These are phyloP conservation scores for Progne subis DNA, from an alignment of 2,113 vertebrate species.

Conservation along the genomic window DNA sequence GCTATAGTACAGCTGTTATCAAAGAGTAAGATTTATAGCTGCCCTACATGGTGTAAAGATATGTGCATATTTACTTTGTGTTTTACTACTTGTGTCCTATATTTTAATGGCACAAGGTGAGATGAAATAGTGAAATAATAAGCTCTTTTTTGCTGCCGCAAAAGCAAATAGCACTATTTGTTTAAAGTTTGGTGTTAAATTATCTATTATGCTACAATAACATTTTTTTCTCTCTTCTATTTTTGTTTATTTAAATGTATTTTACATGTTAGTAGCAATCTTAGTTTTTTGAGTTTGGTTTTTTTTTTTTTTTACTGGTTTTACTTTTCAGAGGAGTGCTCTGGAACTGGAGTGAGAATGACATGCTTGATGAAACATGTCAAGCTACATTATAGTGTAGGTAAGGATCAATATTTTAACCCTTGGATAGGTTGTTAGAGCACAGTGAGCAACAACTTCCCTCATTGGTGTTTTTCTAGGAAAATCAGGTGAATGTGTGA, in stretches of 20 bases:
- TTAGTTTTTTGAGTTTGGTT: background rate
- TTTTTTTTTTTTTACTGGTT: background rate
- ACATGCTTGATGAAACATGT: background rate
- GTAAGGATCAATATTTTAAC: conserved; percentile 14
- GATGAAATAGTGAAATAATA: conserved; percentile 74
- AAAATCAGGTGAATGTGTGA: background rate
- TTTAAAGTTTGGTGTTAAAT: conserved; percentile 39
- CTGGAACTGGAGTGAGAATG: background rate
- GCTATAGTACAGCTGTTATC: conserved; percentile 79
- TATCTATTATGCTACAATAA: background rate
- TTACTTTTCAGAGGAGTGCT: background rate
- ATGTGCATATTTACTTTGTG: conserved; percentile 80
- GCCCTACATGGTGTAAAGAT: conserved; percentile 74
- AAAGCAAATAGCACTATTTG: conserved; percentile 19
- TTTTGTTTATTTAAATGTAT: background rate
- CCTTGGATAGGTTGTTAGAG: background rate
- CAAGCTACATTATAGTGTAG: background rate
- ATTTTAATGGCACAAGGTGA: conserved; percentile 80
- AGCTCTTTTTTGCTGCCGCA: conserved; percentile 43
- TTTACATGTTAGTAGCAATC: background rate
- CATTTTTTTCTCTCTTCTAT: background rate
- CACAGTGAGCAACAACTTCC: background rate
- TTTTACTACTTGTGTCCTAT: conserved; percentile 75
- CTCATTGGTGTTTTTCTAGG: background rate
- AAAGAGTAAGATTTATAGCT: conserved; percentile 76